Evolutionary conservation across 2,113 vertebrate species (phyloP), one percentile per base, ranked within the genome.

Genomic region (Danionella cerebrum): DNA sequence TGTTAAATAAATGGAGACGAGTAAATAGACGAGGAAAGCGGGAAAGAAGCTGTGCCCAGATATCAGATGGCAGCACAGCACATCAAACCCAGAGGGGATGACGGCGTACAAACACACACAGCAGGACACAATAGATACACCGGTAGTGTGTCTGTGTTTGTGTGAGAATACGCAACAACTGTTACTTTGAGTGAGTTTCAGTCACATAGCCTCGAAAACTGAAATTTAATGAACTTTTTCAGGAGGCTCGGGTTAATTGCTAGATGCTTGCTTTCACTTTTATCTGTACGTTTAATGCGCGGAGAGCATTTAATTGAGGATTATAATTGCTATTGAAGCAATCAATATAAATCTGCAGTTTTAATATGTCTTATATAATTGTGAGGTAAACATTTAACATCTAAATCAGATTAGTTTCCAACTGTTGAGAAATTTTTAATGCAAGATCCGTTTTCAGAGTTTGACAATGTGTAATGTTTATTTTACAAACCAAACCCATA

Each of bases 1-100:
- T 87, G 84, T 84, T 84, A 85, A 86, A 84, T 84, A 85, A 85
- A 85, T 69, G 67, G 68, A 73, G 68, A 45, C n/a, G 75, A 78
- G 85, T 85, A 84, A 84, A 84, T 83, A 85, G 42, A 54, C 38
- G 45, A 39, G 41, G 57, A 54, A 25, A 48, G 48, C 57, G 67
- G 74, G 73, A 62, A 77, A 73, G 60, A 48, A 47, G 59, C 59
- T 63, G 42, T 22, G 78, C 69, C 53, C 77, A 70, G 67, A 54
- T 74, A 80, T 84, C 79, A 79, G 82, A 82, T 85, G 78, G 79
- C 64, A 77, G 58, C 72, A 60, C 69, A 67, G 9, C 24, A 55
- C 42, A 41, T 66, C 62, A 41, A 35, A 53, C 50, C 21, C 39
- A 57, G 51, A 48, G 60, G 51, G 42, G 51, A 57, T 9, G 45